Evolutionary conservation across 1,140 invertebrate genomes (phyloP).

Genomic region (Drosophila biarmipes): DNA sequence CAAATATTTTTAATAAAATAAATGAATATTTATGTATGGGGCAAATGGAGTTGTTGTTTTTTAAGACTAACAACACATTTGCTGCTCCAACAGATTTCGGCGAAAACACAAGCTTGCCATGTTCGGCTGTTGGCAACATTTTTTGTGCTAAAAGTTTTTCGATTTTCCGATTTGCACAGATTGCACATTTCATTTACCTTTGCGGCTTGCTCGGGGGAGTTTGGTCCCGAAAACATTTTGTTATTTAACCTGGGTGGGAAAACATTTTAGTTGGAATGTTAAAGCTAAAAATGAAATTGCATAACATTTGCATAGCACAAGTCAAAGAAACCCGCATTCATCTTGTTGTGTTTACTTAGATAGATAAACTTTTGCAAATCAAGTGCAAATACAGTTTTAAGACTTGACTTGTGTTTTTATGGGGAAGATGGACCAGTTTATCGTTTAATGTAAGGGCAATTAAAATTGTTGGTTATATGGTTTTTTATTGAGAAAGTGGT

Average conservation of each 20-base stretch:
- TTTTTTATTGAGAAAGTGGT: no score
- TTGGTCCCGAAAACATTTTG: conserved; percentile 19
- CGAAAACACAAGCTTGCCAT: conserved; percentile 5
- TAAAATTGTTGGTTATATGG: neutral
- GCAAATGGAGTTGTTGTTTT: conserved; percentile 25
- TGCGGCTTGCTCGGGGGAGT: conserved; percentile 26
- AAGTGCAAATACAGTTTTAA: neutral
- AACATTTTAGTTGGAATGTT: conserved; percentile 13
- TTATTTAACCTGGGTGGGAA: conserved; percentile 34
- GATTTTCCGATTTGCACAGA: conserved; percentile 46
- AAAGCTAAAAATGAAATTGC: conserved; percentile 23
- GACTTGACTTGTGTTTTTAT: neutral
- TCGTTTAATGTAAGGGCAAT: neutral
- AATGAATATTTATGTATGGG: conserved; percentile 39
- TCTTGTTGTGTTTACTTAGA: conserved; percentile 14
- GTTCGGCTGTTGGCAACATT: conserved; percentile 36
- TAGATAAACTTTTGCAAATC: conserved; percentile 4
- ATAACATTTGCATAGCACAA: conserved; percentile 11
- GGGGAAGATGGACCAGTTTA: neutral
- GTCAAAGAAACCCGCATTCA: conserved; percentile 9
- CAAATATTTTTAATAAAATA: conserved; percentile 29
- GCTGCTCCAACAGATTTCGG: conserved; percentile 5
- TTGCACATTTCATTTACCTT: conserved; percentile 54
- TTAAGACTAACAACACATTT: conserved; percentile 16
- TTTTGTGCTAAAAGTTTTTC: conserved; percentile 34